Percentiles rank a stretch among this genome's conserved stretches.
These are phyloP conservation scores for Indicator indicator DNA, from an alignment of 2,113 vertebrate species.

Conservation along the genomic window DNA sequence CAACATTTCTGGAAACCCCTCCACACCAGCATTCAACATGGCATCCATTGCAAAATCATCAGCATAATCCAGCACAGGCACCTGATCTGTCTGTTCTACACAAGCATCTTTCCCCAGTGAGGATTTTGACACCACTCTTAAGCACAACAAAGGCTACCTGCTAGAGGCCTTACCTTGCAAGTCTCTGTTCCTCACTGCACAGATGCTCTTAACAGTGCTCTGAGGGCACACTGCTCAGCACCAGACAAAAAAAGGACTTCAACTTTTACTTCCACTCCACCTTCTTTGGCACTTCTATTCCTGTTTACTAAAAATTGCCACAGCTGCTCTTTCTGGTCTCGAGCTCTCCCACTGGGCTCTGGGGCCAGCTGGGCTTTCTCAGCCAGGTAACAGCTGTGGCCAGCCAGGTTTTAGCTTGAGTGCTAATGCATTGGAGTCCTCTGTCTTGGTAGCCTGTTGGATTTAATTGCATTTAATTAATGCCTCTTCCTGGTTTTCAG, in stretches of 20 bases:
- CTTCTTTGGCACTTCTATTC: too few species aligned
- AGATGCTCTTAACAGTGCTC: accelerated
- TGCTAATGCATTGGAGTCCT: accelerated
- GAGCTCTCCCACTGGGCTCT: accelerated
- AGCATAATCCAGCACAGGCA: neutral
- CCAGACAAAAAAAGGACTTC: too few species aligned
- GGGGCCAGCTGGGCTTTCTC: neutral
- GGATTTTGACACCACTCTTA: accelerated
- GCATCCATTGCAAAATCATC: accelerated
- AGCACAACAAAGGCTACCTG: neutral
- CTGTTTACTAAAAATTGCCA: accelerated
- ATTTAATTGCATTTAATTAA: neutral
- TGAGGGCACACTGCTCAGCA: accelerated
- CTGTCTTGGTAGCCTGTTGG: neutral
- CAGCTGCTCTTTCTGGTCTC: accelerated
- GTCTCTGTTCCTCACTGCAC: accelerated
- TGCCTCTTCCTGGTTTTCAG: neutral
- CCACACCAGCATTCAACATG: accelerated
- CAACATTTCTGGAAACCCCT: neutral
- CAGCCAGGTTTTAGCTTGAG: too few species aligned
- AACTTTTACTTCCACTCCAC: neutral
- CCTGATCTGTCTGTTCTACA: accelerated
- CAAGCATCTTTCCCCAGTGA: neutral
- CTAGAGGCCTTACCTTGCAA: neutral
- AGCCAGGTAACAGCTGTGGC: accelerated